Base-by-base conservation (phyloP, 2,113 vertebrate genomes). In the Sinocyclocheilus grahami region DNA sequence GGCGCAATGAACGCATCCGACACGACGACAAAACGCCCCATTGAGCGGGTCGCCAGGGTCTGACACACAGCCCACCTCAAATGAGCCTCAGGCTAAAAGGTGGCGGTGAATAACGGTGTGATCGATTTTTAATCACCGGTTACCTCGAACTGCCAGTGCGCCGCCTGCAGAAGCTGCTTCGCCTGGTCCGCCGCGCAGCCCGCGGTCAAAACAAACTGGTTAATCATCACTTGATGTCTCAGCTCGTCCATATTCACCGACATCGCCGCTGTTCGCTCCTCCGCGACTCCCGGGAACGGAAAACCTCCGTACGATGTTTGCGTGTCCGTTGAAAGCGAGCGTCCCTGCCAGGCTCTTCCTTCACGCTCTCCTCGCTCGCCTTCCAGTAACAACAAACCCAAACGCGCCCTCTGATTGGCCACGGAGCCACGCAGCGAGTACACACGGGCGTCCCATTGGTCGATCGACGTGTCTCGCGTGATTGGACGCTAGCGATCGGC, bases 81-180 rank as follows among this genome's bases (percentile, higher is more conserved):
- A 46, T 0, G 1, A 42, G 7, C 8, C 7, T 42, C 5, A 39
- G 1, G 2, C 1, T 42, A 42, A 42, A 42, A 2, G 7, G 7
- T 42, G 7, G 20, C 58, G 58, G 58, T 60, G 58, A 3, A 22
- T 60, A 20, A 5, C 0, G 27, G 14, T 10, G n/a, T 5, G 20
- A 51, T 51, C 3, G 42, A 67, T 48, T 20, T n/a, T 14, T 51
- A 10, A 69, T 48, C 13, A 2, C 2, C 6, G 78, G 55, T 37
- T 93, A 97, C 97, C 97, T 98, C 97, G 81, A 97, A 98, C 92
- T 98, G 97, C 97, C 97, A 98, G 89, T 97, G 97, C 39, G 97
- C 97, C 90, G 96, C 97, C 83, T 98, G 97, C 33, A 98, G 95
- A n/a, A 97, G 94, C 94, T 98, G 97, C 95, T 97, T 97, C 88